These are phyloP conservation scores for Caenorhabditis drosophilae DNA, from an alignment of 2,888 invertebrate species.

Conservation along the genomic window DNA sequence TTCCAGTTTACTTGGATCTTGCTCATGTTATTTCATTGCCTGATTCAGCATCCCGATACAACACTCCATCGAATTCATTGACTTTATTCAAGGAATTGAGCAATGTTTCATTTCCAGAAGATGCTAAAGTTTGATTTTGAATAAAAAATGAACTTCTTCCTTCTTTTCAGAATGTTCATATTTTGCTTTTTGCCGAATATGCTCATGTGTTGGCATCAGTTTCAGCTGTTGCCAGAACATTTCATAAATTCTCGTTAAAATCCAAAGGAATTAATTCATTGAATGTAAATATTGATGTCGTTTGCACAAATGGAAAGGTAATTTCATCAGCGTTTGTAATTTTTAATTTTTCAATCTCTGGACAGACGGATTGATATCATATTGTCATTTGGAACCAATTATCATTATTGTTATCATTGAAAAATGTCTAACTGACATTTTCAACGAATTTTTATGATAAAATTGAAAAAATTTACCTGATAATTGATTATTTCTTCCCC, in stretches of 20 bases:
- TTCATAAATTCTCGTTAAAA: conserved; percentile 79
- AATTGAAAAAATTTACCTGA: too few relatives aligned
- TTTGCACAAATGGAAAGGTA: conserved; percentile 50
- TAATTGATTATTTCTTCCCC: too few relatives aligned
- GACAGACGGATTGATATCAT: too few relatives aligned
- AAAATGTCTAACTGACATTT: conserved; percentile 2
- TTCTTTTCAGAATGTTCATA: conserved; percentile 44
- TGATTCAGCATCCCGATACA: conserved; percentile 49
- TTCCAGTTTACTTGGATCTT: conserved; percentile 56
- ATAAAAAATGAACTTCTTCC: background rate
- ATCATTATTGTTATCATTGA: conserved; percentile 2
- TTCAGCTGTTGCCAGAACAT: conserved; percentile 82
- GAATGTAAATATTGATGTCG: conserved; percentile 56
- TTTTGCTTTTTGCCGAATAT: conserved; percentile 70
- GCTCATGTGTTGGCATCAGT: conserved; percentile 81
- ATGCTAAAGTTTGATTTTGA: conserved; percentile 45
- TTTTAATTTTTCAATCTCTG: too few relatives aligned
- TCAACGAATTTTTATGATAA: too few relatives aligned
- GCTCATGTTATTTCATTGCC: conserved; percentile 56
- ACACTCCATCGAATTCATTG: conserved; percentile 54
- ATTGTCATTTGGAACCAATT: too few relatives aligned
- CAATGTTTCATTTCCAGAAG: conserved; percentile 24
- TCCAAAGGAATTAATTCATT: conserved; percentile 44
- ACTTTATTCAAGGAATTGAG: conserved; percentile 51
- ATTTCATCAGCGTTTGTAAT: too few relatives aligned